Evolutionary conservation across 2,888 invertebrate genomes (phyloP).

Genomic region (Cataglyphis albicans): DNA sequence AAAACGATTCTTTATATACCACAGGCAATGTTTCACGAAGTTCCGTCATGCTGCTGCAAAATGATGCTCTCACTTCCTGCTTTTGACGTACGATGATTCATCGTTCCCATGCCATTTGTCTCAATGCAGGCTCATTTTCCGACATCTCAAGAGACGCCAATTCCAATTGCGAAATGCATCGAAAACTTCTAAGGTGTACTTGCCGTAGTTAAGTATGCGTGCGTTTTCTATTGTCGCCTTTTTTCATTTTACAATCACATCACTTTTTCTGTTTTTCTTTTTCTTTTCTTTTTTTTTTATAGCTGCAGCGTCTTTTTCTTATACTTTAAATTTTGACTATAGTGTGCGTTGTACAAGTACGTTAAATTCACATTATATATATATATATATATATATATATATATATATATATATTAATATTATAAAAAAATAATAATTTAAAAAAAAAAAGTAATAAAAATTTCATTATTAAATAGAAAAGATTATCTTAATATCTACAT

Average conservation of each 20-base stretch:
- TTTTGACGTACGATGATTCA: constrained; percentile 81
- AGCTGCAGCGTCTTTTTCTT: not conserved
- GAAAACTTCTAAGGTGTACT: constrained; percentile 66
- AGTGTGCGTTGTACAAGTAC: not conserved
- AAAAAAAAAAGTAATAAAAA: not conserved
- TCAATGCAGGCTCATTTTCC: constrained; percentile 79
- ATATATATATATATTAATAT: not conserved
- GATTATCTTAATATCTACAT: not conserved
- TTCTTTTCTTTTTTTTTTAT: not conserved
- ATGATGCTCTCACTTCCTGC: constrained; percentile 76
- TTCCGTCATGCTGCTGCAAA: constrained; percentile 72
- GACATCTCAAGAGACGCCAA: constrained; percentile 77
- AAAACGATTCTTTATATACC: constrained; percentile 68
- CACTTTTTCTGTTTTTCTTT: not conserved
- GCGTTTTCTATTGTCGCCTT: not conserved
- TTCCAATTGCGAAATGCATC: constrained; percentile 78
- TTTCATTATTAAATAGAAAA: not conserved
- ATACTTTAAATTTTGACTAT: not conserved
- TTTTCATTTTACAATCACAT: constrained; percentile 34
- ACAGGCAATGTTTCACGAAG: constrained; percentile 59
- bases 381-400: not conserved
- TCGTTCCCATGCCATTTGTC: constrained; percentile 80
- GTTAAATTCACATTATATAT: not conserved
- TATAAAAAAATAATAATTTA: constrained; percentile 8
- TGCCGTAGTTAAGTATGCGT: constrained; percentile 51